phyloP scores from a whole-genome alignment of 92 coral and sea anemone genomes.

The Umimayanthus kanabou region DNA sequence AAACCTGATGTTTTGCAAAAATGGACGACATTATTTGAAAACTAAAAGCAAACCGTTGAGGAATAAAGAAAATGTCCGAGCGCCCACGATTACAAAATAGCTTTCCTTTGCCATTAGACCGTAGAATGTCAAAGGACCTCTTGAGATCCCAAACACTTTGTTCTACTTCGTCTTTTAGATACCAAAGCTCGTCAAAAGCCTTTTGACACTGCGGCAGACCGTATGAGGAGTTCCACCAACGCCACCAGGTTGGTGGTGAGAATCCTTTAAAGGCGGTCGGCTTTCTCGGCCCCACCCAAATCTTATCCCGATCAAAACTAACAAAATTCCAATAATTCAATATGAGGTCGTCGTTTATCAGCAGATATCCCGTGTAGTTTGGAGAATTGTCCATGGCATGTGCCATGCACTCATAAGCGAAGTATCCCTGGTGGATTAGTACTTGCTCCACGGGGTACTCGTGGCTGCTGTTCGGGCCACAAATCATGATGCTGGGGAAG shows the following conservation, averaged over 20 bases:
- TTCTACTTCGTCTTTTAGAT: slow-evolving; percentile 15
- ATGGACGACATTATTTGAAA: slow-evolving; percentile 69
- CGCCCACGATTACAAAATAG: slow-evolving; percentile 75
- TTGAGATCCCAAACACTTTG: slow-evolving; percentile 44
- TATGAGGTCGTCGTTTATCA: slow-evolving; percentile 84
- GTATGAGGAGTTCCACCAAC: slow-evolving; percentile 86
- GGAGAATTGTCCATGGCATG: slow-evolving; percentile 79
- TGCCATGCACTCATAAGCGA: slow-evolving; percentile 73
- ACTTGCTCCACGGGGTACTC: slow-evolving; percentile 61
- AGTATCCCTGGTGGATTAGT: slow-evolving; percentile 73
- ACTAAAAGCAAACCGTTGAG: slow-evolving; percentile 59
- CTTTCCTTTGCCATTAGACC: slow-evolving; percentile 61
- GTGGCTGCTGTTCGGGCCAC: slow-evolving; percentile 61
- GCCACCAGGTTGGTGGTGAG: slow-evolving; percentile 65
- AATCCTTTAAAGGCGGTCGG: slow-evolving; percentile 57
- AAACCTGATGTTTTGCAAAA: slow-evolving; percentile 79
- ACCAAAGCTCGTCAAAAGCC: slow-evolving; percentile 74
- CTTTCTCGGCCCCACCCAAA: slow-evolving; percentile 84
- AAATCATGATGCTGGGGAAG: slow-evolving; percentile 72
- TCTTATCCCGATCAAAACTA: slow-evolving; percentile 54
- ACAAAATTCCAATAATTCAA: slow-evolving; percentile 84
- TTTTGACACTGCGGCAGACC: slow-evolving; percentile 78
- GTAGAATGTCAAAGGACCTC: slow-evolving; percentile 44
- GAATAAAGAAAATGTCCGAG: slow-evolving; percentile 83
- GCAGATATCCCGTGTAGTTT: slow-evolving; percentile 62